Conservation (phyloP, 1,140 invertebrate genomes). For the Scaptomyza graminum region DNA sequence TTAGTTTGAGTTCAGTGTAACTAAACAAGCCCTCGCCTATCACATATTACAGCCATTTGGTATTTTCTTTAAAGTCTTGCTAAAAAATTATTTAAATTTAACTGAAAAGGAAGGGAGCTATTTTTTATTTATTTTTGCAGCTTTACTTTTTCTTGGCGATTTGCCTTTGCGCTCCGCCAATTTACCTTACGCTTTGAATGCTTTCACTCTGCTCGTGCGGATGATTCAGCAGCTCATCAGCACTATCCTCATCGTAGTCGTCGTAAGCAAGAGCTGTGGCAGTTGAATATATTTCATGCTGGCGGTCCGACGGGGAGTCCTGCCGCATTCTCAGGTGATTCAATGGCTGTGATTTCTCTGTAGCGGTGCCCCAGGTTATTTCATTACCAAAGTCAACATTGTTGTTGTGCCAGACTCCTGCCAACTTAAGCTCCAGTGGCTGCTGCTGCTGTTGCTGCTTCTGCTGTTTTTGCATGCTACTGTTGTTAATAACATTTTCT, state of each 20-base stretch:
- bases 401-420: constrained; percentile 19
- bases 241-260: constrained; percentile 32
- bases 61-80: constrained; percentile 4
- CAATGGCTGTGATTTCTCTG: constrained; percentile 72
- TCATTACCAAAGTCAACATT: constrained; percentile 78
- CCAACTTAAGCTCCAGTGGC: constrained; percentile 39
- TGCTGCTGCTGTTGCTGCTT: constrained; percentile 42
- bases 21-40: too few species aligned
- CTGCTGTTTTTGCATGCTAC: constrained; percentile 44
- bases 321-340: constrained; percentile 58
- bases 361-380: constrained; percentile 70
- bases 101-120: neutral
- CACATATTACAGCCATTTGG: neutral
- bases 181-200: constrained; percentile 76
- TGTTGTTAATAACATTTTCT: constrained; percentile 77
- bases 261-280: constrained; percentile 28
- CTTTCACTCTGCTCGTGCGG: constrained; percentile 51
- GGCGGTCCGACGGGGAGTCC: constrained; percentile 15
- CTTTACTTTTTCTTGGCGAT: constrained; percentile 6
- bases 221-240: constrained; percentile 31
- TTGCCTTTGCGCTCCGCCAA: constrained; percentile 57
- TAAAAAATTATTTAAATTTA: neutral
- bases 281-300: constrained; percentile 39
- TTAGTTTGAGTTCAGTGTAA: constrained; percentile 31
- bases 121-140: constrained; percentile 11